Evolutionary conservation across 1,140 invertebrate genomes (phyloP), one percentile per base, ranked within the genome.

Genomic region (Phortica variegata): DNA sequence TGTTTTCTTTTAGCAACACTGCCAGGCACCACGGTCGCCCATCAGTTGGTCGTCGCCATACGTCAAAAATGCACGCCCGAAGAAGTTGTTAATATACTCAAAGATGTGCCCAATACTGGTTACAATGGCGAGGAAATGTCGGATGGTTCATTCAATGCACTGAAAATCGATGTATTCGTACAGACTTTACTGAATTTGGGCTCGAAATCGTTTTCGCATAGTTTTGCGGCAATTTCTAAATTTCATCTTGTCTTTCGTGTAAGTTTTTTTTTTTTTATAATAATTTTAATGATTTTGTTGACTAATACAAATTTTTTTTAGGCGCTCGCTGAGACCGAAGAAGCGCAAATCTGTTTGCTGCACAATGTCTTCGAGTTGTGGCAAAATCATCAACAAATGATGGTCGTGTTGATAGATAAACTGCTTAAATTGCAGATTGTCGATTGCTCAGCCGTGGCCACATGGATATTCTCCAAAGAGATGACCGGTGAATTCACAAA

Each of bases 391-490:
- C 90, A 93, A 62, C 96, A 97, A 82, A 97, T 98, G 93, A 88
- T 99, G 82, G 87, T 89, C 29, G 92, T 98, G 1, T 79, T 99
- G 1, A 89, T 96, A 3, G 95, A 99, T 77, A 98, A 99, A 79
- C 86, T 99, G 79, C 80, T 99, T 3, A 97, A 98, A 79, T 97
- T 94, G 29, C 91, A 97, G 75, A 91, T 99, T 36, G 88, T 99
- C 12, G 93, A 98, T 69, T 97, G 94, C 71, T 91, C 93, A 49
- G 89, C 95, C 8, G 94, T 99, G 9, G 95, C 95, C 19, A 97
- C 95, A 61, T 99, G 96, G 97, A 88, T 99, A 45, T 99, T 99
- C 79, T 96, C 93, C 3, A 91, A 93, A 79, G 93, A 97, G 73
- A 98, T 98, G 93, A 83, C 83, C 17, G 77, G 82, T 7, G 92